phyloP scores from a whole-genome alignment of 2,888 invertebrate species.

The Neoscelio sp. region DNA sequence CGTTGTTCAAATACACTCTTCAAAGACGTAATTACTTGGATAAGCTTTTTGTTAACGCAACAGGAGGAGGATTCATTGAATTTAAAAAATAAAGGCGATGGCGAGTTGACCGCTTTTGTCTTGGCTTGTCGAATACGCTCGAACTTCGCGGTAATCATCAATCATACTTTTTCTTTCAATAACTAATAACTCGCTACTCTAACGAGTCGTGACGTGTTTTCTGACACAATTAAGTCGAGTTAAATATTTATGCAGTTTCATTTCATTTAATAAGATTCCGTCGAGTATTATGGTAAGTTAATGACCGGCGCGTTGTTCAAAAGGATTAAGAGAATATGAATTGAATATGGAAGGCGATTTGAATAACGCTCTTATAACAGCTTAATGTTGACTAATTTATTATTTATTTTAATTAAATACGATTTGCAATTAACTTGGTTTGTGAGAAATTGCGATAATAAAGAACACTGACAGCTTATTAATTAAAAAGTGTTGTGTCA shows the following conservation, averaged over 20 bases:
- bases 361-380: constrained; percentile 8
- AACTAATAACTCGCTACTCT: no score
- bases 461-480: no score
- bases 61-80: neutral
- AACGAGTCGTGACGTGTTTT: neutral
- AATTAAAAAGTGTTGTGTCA: no score
- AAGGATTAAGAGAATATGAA: constrained; percentile 38
- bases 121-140: no score
- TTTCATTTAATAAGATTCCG: constrained; percentile 9
- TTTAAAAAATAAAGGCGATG: neutral
- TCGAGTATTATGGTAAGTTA: constrained; percentile 19
- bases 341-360: constrained; percentile 31
- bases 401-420: neutral
- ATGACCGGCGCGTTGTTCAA: constrained; percentile 23
- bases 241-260: constrained; percentile 28
- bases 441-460: no score
- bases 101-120: no score
- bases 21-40: constrained; percentile 42
- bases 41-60: constrained; percentile 22
- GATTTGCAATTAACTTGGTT: constrained; percentile 11
- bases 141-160: no score
- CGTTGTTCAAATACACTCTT: constrained; percentile 17
- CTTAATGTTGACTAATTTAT: constrained; percentile 8
- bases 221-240: neutral
- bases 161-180: no score